Percentiles rank a stretch among this genome's conserved stretches.
Evolutionary conservation across 1,140 invertebrate genomes (phyloP).

Genomic region (Drosophila burlai): DNA sequence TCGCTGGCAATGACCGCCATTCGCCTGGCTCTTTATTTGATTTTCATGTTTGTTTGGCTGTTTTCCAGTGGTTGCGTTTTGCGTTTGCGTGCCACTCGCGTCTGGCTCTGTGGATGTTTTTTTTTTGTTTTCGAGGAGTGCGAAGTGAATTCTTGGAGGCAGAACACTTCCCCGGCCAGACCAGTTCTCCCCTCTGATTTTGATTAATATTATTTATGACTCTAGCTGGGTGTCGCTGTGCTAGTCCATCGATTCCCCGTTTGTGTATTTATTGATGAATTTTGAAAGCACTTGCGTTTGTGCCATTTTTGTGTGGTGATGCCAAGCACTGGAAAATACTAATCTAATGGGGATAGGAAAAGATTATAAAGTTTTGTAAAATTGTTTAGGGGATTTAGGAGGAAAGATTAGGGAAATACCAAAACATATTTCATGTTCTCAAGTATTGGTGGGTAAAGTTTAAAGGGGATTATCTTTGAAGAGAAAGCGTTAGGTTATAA

Average conservation of each 20-base stretch:
- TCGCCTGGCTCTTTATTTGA: slow-evolving; percentile 61
- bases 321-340: slow-evolving; percentile 11
- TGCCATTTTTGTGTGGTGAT: slow-evolving; percentile 50
- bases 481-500: slow-evolving; percentile 1
- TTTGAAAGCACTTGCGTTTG: slow-evolving; percentile 51
- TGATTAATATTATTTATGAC: slow-evolving; percentile 75
- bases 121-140: slow-evolving; percentile 22
- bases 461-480: slow-evolving; percentile 1
- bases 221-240: slow-evolving; percentile 36
- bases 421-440: slow-evolving; percentile 3
- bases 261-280: slow-evolving; percentile 57
- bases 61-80: slow-evolving; percentile 40
- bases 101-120: slow-evolving; percentile 22
- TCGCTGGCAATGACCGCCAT: slow-evolving; percentile 79
- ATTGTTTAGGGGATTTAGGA: slow-evolving; percentile 7
- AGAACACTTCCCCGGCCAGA: slow-evolving; percentile 49
- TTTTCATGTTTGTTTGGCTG: slow-evolving; percentile 71
- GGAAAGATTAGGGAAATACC: not conserved
- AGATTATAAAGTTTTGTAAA: slow-evolving; percentile 32
- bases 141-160: slow-evolving; percentile 34
- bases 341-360: slow-evolving; percentile 38
- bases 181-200: slow-evolving; percentile 35
- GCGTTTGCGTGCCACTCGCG: slow-evolving; percentile 55
- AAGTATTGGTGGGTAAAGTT: not conserved
- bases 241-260: slow-evolving; percentile 3